Conservation (phyloP, 2,797 vertebrate species). For the Malurus splendens region DNA sequence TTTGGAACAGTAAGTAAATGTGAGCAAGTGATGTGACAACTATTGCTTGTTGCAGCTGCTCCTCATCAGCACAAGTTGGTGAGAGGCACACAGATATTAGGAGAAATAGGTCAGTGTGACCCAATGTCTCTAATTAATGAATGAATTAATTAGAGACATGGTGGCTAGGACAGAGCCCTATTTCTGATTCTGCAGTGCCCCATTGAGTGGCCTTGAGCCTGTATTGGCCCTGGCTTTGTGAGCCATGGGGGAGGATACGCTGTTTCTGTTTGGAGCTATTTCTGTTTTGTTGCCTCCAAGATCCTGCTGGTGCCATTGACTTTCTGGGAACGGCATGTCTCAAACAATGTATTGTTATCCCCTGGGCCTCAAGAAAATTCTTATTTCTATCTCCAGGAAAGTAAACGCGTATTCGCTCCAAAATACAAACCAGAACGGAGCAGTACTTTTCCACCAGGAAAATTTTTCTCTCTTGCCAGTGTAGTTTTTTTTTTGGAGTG, state of each 20-base stretch:
- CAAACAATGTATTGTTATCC: conserved; percentile 1
- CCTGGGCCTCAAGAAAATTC: neutral
- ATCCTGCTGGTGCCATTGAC: neutral
- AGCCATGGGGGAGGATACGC: neutral
- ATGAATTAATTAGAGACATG: neutral
- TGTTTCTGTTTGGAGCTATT: neutral
- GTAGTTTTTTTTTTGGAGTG: conserved; percentile 29
- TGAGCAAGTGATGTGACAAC: neutral
- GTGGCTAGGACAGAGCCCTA: neutral
- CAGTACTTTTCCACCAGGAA: conserved; percentile 52
- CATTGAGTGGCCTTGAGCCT: neutral
- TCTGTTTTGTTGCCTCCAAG: conserved; percentile 11
- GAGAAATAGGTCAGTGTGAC: neutral
- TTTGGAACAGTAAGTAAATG: neutral
- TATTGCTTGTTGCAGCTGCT: neutral
- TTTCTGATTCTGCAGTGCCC: neutral
- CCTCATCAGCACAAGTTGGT: fast-evolving
- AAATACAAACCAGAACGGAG: neutral
- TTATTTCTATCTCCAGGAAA: conserved; percentile 43
- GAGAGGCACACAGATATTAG: neutral
- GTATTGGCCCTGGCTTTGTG: fast-evolving
- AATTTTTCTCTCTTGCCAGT: conserved; percentile 14
- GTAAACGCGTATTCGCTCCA: neutral
- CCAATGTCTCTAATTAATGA: neutral
- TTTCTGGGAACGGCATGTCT: conserved; percentile 35